These are phyloP conservation scores for Cerastoderma edule DNA, from an alignment of 2,888 invertebrate genomes.

Conservation along the genomic window DNA sequence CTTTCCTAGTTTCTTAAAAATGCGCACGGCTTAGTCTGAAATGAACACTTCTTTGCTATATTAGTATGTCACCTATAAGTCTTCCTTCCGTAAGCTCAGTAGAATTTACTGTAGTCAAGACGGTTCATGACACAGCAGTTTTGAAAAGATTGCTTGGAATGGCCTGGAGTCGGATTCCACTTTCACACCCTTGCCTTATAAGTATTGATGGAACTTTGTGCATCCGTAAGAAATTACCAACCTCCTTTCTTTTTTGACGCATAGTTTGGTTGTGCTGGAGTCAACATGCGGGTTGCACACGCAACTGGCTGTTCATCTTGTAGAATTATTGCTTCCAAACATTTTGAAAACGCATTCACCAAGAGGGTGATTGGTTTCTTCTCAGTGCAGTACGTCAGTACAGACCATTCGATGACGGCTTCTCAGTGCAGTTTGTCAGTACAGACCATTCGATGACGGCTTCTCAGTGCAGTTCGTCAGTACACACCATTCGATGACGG, in stretches of 20 bases:
- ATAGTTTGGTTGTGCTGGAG: conserved; percentile 42
- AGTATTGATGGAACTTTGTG: conserved; percentile 27
- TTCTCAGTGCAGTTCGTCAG: no score
- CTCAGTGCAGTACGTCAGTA: no score
- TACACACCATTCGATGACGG: no score
- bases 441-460: no score
- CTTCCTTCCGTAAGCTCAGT: conserved; percentile 37
- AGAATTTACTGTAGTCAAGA: conserved; percentile 37
- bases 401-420: no score
- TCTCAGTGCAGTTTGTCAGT: no score
- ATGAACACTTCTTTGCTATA: conserved; percentile 39
- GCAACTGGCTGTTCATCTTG: conserved; percentile 44
- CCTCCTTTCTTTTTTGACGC: conserved; percentile 44
- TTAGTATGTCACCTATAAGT: conserved; percentile 35
- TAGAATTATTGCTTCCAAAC: conserved; percentile 33
- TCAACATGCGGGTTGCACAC: conserved; percentile 44
- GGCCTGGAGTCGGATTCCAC: conserved; percentile 45
- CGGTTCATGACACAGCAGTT: conserved; percentile 36
- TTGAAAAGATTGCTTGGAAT: conserved; percentile 34
- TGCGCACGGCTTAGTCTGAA: conserved; percentile 33
- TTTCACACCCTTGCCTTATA: conserved; percentile 19
- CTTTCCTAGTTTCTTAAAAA: conserved; percentile 23
- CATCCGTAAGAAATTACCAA: conserved; percentile 39
- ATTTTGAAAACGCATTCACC: conserved; percentile 23
- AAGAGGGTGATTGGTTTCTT: conserved; percentile 14